These are phyloP conservation scores for Cataglyphis altisquamis DNA, from an alignment of 2,888 invertebrate species.

Conservation along the genomic window DNA sequence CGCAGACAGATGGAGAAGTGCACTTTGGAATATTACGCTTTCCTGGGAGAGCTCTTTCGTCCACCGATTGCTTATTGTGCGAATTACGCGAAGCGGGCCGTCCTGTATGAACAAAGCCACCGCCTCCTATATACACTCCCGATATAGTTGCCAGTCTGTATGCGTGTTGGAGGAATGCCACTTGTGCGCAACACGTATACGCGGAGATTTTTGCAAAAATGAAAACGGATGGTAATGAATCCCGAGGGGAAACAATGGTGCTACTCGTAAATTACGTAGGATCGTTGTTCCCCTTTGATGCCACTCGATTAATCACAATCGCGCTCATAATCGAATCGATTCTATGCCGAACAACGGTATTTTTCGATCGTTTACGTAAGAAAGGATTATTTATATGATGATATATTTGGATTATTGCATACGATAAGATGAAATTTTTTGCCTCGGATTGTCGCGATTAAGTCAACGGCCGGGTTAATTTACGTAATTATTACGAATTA, in stretches of 20 bases:
- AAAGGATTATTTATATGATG: not conserved
- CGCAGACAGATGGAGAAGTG: not conserved
- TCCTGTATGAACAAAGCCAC: constrained; percentile 30
- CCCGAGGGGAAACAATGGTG: not conserved
- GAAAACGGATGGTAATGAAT: constrained; percentile 22
- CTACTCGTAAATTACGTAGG: not conserved
- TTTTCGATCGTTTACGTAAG: not conserved
- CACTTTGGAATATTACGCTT: constrained; percentile 41
- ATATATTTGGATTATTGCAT: not conserved
- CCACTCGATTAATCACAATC: constrained; percentile 16
- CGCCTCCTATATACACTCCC: not conserved
- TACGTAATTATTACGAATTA: constrained; percentile 36
- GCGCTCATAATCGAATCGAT: not conserved
- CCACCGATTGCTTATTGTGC: constrained; percentile 27
- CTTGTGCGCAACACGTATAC: constrained; percentile 76
- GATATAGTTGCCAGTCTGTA: constrained; percentile 17
- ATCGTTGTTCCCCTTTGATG: constrained; percentile 4
- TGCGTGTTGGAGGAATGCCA: constrained; percentile 76
- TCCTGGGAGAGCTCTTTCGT: not conserved
- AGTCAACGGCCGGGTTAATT: constrained; percentile 27
- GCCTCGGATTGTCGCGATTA: not conserved
- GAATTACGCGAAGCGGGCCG: constrained; percentile 12
- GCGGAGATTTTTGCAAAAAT: constrained; percentile 35
- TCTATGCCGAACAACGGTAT: not conserved
- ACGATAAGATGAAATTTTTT: constrained; percentile 21